These are phyloP conservation scores for Drosophila subquinaria DNA, from an alignment of 2,888 invertebrate species.

Conservation along the genomic window DNA sequence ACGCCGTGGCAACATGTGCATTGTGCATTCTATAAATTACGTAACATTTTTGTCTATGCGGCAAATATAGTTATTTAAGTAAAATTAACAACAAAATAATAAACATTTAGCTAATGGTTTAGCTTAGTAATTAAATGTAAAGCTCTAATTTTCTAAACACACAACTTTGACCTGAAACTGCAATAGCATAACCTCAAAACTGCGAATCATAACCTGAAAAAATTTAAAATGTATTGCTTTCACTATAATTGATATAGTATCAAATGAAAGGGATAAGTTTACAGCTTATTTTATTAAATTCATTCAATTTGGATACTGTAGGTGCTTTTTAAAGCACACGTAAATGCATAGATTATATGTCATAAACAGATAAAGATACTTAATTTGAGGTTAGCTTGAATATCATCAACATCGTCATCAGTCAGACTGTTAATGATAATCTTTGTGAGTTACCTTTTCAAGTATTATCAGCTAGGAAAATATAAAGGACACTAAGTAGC, in stretches of 20 bases:
- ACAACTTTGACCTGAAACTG: neutral
- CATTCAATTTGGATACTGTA: too few relatives aligned
- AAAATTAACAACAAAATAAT: slow-evolving; percentile 28
- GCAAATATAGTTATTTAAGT: slow-evolving; percentile 44
- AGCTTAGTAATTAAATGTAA: slow-evolving; percentile 1
- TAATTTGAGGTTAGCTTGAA: slow-evolving; percentile 5
- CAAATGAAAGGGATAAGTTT: neutral
- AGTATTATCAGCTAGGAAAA: slow-evolving; percentile 12
- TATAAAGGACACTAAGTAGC: slow-evolving; percentile 11
- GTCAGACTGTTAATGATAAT: slow-evolving; percentile 6
- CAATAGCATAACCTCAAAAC: neutral
- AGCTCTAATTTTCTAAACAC: neutral
- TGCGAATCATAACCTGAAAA: too few relatives aligned
- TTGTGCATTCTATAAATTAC: slow-evolving; percentile 68
- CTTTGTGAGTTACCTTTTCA: neutral
- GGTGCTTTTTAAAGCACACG: neutral
- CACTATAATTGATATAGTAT: neutral
- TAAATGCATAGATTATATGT: neutral
- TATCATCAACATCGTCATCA: neutral
- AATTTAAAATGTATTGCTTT: too few relatives aligned
- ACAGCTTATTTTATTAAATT: neutral
- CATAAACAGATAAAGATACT: neutral
- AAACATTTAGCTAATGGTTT: slow-evolving; percentile 15
- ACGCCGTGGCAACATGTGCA: slow-evolving; percentile 68
- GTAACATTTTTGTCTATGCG: slow-evolving; percentile 53